Evolutionary conservation across 2,888 invertebrate genomes (phyloP).

Genomic region (Barypeithes pellucidus): DNA sequence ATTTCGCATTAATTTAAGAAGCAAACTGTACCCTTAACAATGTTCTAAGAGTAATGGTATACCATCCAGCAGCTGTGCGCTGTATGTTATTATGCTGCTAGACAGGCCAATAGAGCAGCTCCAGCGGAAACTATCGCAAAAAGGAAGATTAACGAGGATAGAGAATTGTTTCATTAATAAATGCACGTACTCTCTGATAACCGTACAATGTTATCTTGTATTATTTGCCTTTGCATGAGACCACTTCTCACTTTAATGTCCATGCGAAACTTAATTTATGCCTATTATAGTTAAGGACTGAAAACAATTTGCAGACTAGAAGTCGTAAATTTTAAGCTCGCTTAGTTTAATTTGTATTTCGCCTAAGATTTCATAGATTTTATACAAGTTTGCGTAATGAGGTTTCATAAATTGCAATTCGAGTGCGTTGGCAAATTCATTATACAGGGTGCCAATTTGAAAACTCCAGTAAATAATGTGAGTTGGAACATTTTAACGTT

Average conservation of each 20-base stretch:
- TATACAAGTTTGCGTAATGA: no score
- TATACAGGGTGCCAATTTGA: no score
- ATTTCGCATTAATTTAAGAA: constrained; percentile 34
- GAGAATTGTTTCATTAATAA: constrained; percentile 45
- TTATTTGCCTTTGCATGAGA: constrained; percentile 25
- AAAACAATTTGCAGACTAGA: constrained; percentile 5
- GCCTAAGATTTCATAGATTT: no score
- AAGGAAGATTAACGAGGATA: constrained; percentile 40
- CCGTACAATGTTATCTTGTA: constrained; percentile 42
- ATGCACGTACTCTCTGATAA: constrained; percentile 40
- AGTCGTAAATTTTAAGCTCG: not conserved
- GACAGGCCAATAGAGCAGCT: constrained; percentile 42
- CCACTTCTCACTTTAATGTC: constrained; percentile 37
- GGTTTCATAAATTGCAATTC: no score
- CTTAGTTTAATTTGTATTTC: no score
- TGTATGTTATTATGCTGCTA: constrained; percentile 27
- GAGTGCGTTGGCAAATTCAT: no score
- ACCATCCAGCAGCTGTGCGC: constrained; percentile 38
- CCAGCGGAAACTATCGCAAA: constrained; percentile 38
- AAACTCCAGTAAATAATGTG: no score
- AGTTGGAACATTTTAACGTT: no score
- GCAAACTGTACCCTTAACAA: constrained; percentile 33
- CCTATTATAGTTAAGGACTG: constrained; percentile 20
- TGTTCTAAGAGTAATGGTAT: constrained; percentile 38
- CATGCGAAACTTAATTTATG: constrained; percentile 19